phyloP scores from a whole-genome alignment of 2,113 vertebrate species.

The Noctilio leporinus region DNA sequence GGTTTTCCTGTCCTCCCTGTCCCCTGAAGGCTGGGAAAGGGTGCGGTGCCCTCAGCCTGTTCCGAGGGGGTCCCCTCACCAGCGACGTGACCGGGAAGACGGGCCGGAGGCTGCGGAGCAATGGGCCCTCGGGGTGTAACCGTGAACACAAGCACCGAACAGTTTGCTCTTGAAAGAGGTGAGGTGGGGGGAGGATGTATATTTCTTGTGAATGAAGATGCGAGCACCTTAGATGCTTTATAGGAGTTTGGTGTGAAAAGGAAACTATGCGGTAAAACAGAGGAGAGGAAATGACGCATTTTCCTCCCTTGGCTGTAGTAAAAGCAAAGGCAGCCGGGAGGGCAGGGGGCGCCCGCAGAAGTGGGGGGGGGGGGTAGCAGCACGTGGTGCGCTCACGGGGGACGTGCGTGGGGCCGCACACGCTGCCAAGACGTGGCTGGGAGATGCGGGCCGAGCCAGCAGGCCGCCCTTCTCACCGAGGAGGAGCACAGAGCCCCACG shows the following conservation, averaged over 20 bases:
- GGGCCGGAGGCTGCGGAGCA: not conserved
- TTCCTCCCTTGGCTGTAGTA: not conserved
- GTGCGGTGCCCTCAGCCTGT: no score
- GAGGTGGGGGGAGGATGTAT: not conserved
- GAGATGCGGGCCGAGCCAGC: no score
- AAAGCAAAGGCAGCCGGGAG: not conserved
- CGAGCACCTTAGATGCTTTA: not conserved
- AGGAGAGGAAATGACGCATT: not conserved
- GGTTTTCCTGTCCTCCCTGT: accelerated
- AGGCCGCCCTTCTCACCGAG: not conserved
- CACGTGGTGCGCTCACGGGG: no score
- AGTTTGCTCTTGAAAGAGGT: not conserved
- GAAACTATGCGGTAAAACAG: not conserved
- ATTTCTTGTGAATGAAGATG: not conserved
- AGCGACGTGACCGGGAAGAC: not conserved
- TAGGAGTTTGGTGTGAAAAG: not conserved
- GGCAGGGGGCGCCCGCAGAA: not conserved
- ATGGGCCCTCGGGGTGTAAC: not conserved
- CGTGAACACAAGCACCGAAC: not conserved
- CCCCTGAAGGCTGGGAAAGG: not conserved
- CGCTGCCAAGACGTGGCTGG: accelerated
- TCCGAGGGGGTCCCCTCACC: not conserved
- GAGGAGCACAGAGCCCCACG: not conserved
- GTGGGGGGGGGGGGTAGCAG: accelerated
- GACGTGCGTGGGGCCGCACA: no score